Evolutionary conservation across 2,888 invertebrate genomes (phyloP).

Genomic region (Cactoblastis cactorum): DNA sequence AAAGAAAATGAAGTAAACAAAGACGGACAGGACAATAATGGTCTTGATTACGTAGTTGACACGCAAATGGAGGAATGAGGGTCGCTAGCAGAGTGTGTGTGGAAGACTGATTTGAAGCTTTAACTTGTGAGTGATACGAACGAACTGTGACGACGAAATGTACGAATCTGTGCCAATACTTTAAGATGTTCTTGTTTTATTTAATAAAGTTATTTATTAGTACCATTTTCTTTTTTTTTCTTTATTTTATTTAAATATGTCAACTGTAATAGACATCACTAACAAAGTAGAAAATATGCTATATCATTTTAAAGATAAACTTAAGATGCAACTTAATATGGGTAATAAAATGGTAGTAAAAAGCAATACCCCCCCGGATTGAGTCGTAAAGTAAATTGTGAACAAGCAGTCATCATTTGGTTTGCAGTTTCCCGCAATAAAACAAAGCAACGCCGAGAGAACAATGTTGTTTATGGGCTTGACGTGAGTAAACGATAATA

Average conservation of each 20-base stretch:
- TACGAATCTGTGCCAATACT: conserved; percentile 27
- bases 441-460: not conserved
- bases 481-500: not conserved
- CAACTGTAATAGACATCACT: too few relatives aligned
- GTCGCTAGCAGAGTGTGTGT: conserved; percentile 23
- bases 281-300: too few relatives aligned
- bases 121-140: conserved; percentile 26
- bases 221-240: conserved; percentile 43
- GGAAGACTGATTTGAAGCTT: conserved; percentile 62
- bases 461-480: not conserved
- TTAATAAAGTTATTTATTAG: conserved; percentile 70
- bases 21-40: conserved; percentile 53
- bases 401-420: conserved; percentile 8
- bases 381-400: conserved; percentile 1
- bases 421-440: conserved; percentile 4
- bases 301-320: too few relatives aligned
- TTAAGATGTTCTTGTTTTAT: conserved; percentile 44
- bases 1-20: conserved; percentile 70
- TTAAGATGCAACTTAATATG: conserved; percentile 2
- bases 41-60: conserved; percentile 54
- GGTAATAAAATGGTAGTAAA: conserved; percentile 1
- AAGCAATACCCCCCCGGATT: not conserved
- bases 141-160: conserved; percentile 16
- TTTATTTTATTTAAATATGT: too few relatives aligned
- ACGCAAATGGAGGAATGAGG: conserved; percentile 46